Evolutionary conservation across 2,113 vertebrate genomes (phyloP), one percentile per base, ranked within the genome.

Genomic region (Synchiropus splendidus): DNA sequence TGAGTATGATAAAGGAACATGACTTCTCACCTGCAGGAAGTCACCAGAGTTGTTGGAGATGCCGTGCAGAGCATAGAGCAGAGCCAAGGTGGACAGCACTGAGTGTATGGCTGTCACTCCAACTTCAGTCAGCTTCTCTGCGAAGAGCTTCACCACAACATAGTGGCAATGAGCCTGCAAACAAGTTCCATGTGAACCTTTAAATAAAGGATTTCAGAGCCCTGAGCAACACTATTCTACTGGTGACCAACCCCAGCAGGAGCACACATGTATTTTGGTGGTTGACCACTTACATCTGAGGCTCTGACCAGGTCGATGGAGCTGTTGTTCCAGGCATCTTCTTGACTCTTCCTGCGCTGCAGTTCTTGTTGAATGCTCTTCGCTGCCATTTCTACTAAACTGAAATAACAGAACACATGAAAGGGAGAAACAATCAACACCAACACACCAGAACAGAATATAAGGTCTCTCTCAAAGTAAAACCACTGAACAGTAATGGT

Each of bases 91-190:
- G 14, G 76, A 88, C 54, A 98, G 41, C 18, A 89, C 89, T 0
- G 87, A 75, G 15, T 86, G 78, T 10, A 92, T 59, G 0, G 81
- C 78, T 1, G 81, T 64, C 8, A 95, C 87, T 0, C 70, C 42
- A 12, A 93, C 52, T 64, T 90, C 85, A 1, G 64, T 64, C 42
- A 99, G 80, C 74, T 89, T 90, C 12, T 88, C 89, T 36, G 82
- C 54, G 43, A 98, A 99, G 18, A 96, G 79, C 78, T 94, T 96
- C 57, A 94, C 91, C 2, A 88, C 69, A 62, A 99, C 89, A 3
- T 92, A 98, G 78, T 99, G 92, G 74, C 93, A 97, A 65, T 99
- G 95, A 3, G 93, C 92, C 95, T 99, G 42, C 6, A 41, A 5
- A 27, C 21, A 27, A n/a, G n/a, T n/a, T n/a, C n/a, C n/a, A n/a